A percentile compares a stretch with the other conserved stretches of the same genome.
phyloP scores from a whole-genome alignment of 2,113 vertebrate genomes.

The Taxidea taxus region DNA sequence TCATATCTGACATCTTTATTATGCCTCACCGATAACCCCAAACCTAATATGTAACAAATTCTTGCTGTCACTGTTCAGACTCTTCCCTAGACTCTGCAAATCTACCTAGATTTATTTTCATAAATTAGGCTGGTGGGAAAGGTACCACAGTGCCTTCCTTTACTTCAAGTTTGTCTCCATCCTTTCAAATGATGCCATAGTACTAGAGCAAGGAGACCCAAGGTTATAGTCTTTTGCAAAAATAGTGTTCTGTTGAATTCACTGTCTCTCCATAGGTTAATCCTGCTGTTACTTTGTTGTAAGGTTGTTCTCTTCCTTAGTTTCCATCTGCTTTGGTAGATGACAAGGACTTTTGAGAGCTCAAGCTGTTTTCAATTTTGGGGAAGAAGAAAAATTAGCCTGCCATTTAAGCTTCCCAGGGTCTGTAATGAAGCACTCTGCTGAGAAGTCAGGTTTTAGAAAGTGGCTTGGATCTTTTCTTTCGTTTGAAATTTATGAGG shows the following conservation, averaged over 20 bases:
- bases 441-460: slow-evolving; percentile 44
- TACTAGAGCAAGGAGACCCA: not conserved
- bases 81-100: not conserved
- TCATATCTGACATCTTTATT: not conserved
- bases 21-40: not conserved
- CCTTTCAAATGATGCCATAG: not conserved
- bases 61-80: not conserved
- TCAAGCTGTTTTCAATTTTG: slow-evolving; percentile 59
- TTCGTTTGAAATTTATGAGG: slow-evolving; percentile 5
- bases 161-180: not conserved
- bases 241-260: slow-evolving; percentile 11
- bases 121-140: not conserved
- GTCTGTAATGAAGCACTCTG: slow-evolving; percentile 26
- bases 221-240: not conserved
- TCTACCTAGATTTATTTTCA: not conserved
- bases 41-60: not conserved
- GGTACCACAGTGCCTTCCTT: not conserved
- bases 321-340: slow-evolving; percentile 44
- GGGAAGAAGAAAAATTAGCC: slow-evolving; percentile 44
- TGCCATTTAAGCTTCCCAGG: slow-evolving; percentile 22
- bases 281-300: slow-evolving; percentile 35
- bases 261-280: not conserved
- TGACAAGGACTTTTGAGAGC: slow-evolving; percentile 48
- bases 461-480: slow-evolving; percentile 33
- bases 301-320: not conserved